Percentiles rank a stretch among this genome's conserved stretches.
Evolutionary conservation across 2,888 invertebrate genomes (phyloP).

Genomic region (Kryphioiulus occultus): DNA sequence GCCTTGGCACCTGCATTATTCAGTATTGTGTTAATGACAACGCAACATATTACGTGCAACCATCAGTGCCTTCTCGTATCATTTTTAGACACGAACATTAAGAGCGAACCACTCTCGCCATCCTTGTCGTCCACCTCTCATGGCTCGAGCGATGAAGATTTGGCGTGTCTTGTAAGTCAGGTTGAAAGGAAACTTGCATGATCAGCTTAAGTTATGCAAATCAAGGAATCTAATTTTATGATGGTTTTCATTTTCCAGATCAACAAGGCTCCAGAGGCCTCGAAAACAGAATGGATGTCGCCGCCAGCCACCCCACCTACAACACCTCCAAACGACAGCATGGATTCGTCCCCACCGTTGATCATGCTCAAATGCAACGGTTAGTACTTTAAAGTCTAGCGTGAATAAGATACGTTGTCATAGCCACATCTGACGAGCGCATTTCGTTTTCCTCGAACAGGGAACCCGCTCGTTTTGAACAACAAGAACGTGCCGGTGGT

Average conservation of each 20-base stretch:
- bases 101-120: conserved; percentile 46
- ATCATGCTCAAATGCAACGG: no score
- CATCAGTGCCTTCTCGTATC: no score
- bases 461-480: no score
- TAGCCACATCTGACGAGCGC: no score
- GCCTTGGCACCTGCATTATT: background rate
- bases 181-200: no score
- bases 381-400: no score
- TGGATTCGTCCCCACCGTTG: conserved; percentile 43
- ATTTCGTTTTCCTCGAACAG: no score
- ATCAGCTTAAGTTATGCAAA: no score
- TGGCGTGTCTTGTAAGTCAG: conserved; percentile 16
- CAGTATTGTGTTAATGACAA: background rate
- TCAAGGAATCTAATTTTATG: no score
- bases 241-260: background rate
- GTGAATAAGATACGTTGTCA: no score
- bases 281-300: conserved; percentile 39
- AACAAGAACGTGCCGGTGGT: background rate
- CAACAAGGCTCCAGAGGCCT: background rate
- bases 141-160: conserved; percentile 24
- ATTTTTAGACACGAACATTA: conserved; percentile 4
- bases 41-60: no score
- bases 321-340: background rate
- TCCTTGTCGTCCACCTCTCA: conserved; percentile 44
- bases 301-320: conserved; percentile 12